A percentile compares a stretch with the other conserved stretches of the same genome.
Conservation (phyloP, 2,888 invertebrate genomes). For the Latrodectus hesperus region DNA sequence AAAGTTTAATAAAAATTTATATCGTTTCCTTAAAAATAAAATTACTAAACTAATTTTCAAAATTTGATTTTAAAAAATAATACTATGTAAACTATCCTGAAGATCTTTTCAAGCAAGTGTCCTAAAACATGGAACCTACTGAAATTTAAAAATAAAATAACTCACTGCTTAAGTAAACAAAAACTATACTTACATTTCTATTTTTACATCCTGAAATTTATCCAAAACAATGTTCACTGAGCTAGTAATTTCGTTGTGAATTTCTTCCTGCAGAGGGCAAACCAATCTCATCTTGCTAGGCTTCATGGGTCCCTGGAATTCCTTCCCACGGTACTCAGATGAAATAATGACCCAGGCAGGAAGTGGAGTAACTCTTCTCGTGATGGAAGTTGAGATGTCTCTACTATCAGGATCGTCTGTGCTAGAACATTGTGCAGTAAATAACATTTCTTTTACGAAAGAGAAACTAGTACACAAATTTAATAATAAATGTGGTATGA, state of each 20-base stretch:
- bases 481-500: too few relatives aligned
- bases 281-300: not conserved
- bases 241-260: not conserved
- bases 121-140: too few relatives aligned
- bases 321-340: not conserved
- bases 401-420: constrained; percentile 32
- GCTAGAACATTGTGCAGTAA: constrained; percentile 35
- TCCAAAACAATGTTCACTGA: not conserved
- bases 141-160: too few relatives aligned
- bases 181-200: constrained; percentile 6
- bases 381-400: not conserved
- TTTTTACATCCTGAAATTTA: not conserved
- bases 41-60: too few relatives aligned
- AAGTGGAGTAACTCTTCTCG: not conserved
- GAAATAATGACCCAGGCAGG: not conserved
- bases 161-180: too few relatives aligned
- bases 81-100: not conserved
- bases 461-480: too few relatives aligned
- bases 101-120: not conserved
- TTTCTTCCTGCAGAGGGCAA: not conserved
- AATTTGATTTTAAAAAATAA: too few relatives aligned
- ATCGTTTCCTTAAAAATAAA: too few relatives aligned
- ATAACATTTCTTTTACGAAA: not conserved
- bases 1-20: too few relatives aligned
- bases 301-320: not conserved